Percentiles rank a stretch among this genome's conserved stretches.
Conservation (phyloP, 37 sponge, comb jelly and placozoan species). For the Halisarca cf. caerulea region DNA sequence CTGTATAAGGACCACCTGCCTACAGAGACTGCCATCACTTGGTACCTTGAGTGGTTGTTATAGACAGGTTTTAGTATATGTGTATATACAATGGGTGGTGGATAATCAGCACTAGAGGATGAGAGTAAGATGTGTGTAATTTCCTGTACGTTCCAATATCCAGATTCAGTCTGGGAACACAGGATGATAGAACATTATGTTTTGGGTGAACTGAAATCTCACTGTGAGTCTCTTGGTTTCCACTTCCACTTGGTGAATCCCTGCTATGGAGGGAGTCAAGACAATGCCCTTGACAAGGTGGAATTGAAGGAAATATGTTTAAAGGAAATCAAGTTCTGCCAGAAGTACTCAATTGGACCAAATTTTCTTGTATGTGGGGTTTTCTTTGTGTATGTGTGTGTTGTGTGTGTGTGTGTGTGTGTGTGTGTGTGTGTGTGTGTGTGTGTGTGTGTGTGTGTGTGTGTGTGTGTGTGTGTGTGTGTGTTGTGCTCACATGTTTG, state of each 20-base stretch:
- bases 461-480: too few relatives aligned
- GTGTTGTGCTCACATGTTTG: too few relatives aligned
- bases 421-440: neutral
- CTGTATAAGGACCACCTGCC: too few relatives aligned
- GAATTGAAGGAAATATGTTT: neutral
- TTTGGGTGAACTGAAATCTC: slow-evolving; percentile 45
- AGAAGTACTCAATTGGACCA: slow-evolving; percentile 63
- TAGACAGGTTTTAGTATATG: too few relatives aligned
- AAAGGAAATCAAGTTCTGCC: slow-evolving; percentile 71
- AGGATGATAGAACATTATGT: slow-evolving; percentile 28
- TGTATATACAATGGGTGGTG: too few relatives aligned
- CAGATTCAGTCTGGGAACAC: slow-evolving; percentile 56
- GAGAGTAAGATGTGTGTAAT: too few relatives aligned
- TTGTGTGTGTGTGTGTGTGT: neutral
- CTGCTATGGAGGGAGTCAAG: slow-evolving; percentile 2
- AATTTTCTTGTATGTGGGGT: slow-evolving; percentile 66
- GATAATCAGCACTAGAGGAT: too few relatives aligned
- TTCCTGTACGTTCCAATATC: too few relatives aligned
- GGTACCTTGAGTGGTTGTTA: too few relatives aligned
- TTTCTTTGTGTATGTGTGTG: neutral
- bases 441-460: neutral
- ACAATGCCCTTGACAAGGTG: neutral
- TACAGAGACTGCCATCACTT: too few relatives aligned
- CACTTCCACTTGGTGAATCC: slow-evolving; percentile 73
- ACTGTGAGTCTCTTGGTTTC: slow-evolving; percentile 63